Base-by-base conservation (phyloP, 2,888 invertebrate genomes). In the Mactromeris polynyma region DNA sequence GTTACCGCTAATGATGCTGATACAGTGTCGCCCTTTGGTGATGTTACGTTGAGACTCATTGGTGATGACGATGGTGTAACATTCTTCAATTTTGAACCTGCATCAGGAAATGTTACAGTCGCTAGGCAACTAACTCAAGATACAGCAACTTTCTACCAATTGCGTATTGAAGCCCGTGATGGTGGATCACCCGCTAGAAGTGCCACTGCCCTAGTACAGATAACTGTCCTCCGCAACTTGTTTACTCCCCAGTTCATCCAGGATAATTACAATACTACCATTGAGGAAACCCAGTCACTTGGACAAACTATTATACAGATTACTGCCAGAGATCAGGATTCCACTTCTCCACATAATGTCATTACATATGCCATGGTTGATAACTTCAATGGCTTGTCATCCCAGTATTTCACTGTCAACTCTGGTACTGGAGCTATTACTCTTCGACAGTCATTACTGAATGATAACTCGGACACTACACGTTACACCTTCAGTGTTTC, bases 81-180 rank as follows among this genome's bases (percentile, higher is more conserved):
- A 19, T 96, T 94, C 88, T 96, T 96, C 90, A 91, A 85, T 80
- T 90, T 95, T 77, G 91, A 95, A 64, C 82, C 92, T 9, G 36
- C 40, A 31, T 90, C 91, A 33, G 95, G 96, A n/a, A 91, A 89
- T 78, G 91, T 96, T n/a, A 88, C 85, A 11, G 93, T 95, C 26
- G 88, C 82, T 21, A 77, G 91, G 46, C 91, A 93, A 81, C 92
- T 96, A 2, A 89, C 91, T 21, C 79, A 90, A 33, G 95, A 95
- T 83, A 93, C 93, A 17, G 86, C 77, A 4, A 90, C 93, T 1
- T 89, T 92, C 40, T 95, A 95, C 86, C 92, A 95, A 93, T 90
- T 96, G 36, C 91, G 95, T 42, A 92, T 96, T 80, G 93, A 94
- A n/a, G 96, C 95, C 0, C 85, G 90, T 82, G 96, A 96, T 90